phyloP scores from a whole-genome alignment of 2,888 invertebrate genomes.

The Drosophila tanythrix region DNA sequence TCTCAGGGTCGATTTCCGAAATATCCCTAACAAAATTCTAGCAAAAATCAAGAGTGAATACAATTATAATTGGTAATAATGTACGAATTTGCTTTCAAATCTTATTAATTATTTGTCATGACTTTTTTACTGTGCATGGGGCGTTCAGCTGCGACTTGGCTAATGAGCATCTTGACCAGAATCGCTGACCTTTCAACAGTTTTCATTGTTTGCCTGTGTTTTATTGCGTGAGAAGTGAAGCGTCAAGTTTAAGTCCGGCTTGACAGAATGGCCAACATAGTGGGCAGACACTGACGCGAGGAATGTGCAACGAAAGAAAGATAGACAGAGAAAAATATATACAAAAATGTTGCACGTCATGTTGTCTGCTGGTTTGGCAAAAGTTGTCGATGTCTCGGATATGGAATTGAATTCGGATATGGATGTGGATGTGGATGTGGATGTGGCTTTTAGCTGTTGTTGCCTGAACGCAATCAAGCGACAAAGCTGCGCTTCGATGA shows the following conservation, averaged over 20 bases:
- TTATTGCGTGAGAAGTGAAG: constrained; percentile 60
- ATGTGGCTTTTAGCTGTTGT: constrained; percentile 31
- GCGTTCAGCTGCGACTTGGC: constrained; percentile 30
- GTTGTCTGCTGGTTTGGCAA: constrained; percentile 25
- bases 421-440: constrained; percentile 52
- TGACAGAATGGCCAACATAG: constrained; percentile 15
- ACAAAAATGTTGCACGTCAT: constrained; percentile 40
- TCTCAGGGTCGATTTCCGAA: neutral
- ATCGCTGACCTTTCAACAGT: constrained; percentile 67
- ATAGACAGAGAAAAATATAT: neutral
- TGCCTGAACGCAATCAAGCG: constrained; percentile 66
- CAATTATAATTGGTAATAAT: neutral
- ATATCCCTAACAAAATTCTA: neutral
- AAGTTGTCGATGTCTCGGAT: constrained; percentile 28
- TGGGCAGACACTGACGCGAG: constrained; percentile 17
- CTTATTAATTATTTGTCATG: neutral
- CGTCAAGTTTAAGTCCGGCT: constrained; percentile 59
- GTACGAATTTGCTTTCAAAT: neutral
- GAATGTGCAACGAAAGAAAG: constrained; percentile 5
- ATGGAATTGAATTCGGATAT: constrained; percentile 18
- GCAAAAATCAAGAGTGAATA: neutral
- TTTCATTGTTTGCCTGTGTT: constrained; percentile 11
- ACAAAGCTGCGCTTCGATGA: constrained; percentile 64
- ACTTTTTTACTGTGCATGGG: constrained; percentile 2
- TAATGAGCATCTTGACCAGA: constrained; percentile 51